These are phyloP conservation scores for Arenicola marina DNA, from an alignment of 2,888 invertebrate species.

Conservation along the genomic window DNA sequence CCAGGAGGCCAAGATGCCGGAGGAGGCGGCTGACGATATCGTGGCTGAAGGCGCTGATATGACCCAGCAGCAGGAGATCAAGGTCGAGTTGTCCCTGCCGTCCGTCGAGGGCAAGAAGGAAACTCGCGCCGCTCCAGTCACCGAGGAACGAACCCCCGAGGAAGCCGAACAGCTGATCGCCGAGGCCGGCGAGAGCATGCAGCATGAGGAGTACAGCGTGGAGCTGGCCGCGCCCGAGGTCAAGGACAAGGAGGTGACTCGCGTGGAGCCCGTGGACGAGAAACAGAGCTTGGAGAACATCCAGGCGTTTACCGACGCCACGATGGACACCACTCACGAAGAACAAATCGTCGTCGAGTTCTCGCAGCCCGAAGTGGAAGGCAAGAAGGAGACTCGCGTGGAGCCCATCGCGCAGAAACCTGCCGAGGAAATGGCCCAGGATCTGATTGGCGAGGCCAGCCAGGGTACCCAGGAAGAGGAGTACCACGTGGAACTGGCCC, in stretches of 20 bases:
- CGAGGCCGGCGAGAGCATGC: constrained; percentile 14
- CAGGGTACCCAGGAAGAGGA: constrained; percentile 26
- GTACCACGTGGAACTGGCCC: constrained; percentile 20
- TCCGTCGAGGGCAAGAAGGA: constrained; percentile 11
- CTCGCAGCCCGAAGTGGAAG: constrained; percentile 8
- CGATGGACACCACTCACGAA: constrained; percentile 16
- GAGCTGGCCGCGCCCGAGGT: constrained; percentile 14
- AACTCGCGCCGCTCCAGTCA: constrained; percentile 4
- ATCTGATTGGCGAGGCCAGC: constrained; percentile 18
- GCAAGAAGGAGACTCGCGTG: constrained; percentile 7
- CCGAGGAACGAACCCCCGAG: constrained; percentile 25
- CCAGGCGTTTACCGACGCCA: constrained; percentile 28
- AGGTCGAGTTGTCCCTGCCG: constrained; percentile 9
- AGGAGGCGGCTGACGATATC: constrained; percentile 19
- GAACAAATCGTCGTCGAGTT: constrained; percentile 20
- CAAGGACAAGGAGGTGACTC: constrained; percentile 7
- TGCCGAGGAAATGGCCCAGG: constrained; percentile 24
- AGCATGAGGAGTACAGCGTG: constrained; percentile 22
- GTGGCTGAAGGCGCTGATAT: constrained; percentile 12
- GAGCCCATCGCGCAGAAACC: constrained; percentile 19
- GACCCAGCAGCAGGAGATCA: constrained; percentile 18
- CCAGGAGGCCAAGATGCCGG: constrained; percentile 12
- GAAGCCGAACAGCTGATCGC: constrained; percentile 17
- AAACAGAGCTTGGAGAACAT: constrained; percentile 12
- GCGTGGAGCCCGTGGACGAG: constrained; percentile 13